Evolutionary conservation across 2,888 invertebrate genomes (phyloP).

Genomic region (Pediacus dermestoides): DNA sequence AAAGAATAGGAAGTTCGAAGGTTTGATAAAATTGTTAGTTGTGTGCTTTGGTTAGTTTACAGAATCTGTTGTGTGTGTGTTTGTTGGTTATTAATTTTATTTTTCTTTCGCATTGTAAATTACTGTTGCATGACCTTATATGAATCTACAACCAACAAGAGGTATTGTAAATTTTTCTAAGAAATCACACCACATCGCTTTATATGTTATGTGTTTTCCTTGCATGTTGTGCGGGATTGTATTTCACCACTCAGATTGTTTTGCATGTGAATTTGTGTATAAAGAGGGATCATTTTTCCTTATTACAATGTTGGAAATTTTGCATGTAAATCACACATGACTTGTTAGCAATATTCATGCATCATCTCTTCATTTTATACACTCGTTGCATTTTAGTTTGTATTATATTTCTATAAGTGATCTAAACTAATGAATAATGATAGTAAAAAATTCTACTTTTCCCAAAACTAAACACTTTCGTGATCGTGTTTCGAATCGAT

Average conservation of each 20-base stretch:
- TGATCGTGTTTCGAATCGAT: too few species aligned
- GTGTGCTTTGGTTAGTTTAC: not conserved
- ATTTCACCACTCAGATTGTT: slow-evolving; percentile 17
- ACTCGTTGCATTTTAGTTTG: too few species aligned
- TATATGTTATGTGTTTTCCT: slow-evolving; percentile 10
- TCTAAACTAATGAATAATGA: too few species aligned
- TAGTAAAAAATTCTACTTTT: too few species aligned
- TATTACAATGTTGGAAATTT: not conserved
- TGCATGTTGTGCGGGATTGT: slow-evolving; percentile 16
- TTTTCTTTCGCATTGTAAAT: too few species aligned
- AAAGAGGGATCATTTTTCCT: not conserved
- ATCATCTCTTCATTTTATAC: too few species aligned
- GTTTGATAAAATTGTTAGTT: not conserved
- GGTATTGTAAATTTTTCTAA: slow-evolving; percentile 9
- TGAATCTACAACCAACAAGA: too few species aligned
- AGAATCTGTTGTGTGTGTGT: not conserved
- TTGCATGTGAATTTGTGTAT: slow-evolving; percentile 15
- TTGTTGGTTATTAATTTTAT: slow-evolving; percentile 2
- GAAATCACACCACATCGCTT: slow-evolving; percentile 12
- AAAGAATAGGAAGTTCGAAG: slow-evolving; percentile 1
- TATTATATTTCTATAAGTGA: too few species aligned
- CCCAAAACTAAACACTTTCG: too few species aligned
- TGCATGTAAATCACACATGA: slow-evolving; percentile 1
- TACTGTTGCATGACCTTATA: slow-evolving; percentile 14
- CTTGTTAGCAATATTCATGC: not conserved